Evolutionary conservation across 2,113 vertebrate genomes (phyloP).

Genomic region (Glaucomys volans): DNA sequence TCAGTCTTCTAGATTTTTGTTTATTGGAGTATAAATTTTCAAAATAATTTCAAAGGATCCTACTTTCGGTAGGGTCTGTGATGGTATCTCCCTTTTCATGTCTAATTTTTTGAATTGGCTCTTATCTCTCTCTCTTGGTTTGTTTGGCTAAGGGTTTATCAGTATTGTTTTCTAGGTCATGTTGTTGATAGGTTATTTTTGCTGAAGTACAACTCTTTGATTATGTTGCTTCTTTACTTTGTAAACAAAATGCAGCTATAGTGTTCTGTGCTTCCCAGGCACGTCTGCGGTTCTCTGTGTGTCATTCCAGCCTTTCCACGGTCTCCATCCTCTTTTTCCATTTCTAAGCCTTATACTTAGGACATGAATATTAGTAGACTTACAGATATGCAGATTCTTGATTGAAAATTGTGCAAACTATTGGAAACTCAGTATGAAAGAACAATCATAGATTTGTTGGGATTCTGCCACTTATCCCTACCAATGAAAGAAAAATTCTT

Average conservation of each 20-base stretch:
- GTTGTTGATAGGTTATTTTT: not conserved
- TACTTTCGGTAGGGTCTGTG: too few relatives aligned
- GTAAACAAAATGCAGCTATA: not conserved
- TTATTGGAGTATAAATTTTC: too few relatives aligned
- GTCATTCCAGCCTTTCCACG: not conserved
- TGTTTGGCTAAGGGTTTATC: too few relatives aligned
- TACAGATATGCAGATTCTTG: not conserved
- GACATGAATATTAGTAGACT: not conserved
- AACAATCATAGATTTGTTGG: not conserved
- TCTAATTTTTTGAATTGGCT: too few relatives aligned
- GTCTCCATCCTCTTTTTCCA: not conserved
- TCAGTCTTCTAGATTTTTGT: too few relatives aligned
- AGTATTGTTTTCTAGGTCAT: not conserved
- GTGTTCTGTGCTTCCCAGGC: rapidly evolving
- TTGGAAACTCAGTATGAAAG: not conserved
- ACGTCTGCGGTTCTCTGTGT: not conserved
- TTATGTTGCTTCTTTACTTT: not conserved
- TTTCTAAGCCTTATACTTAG: not conserved
- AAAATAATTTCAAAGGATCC: too few relatives aligned
- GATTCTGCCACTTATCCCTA: not conserved
- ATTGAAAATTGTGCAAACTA: not conserved
- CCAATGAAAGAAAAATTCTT: not conserved
- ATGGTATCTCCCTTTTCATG: too few relatives aligned
- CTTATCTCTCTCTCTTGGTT: too few relatives aligned
- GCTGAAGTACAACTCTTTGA: not conserved